Evolutionary conservation across 2,113 vertebrate genomes (phyloP).

Genomic region (Oreochromis spilurus): DNA sequence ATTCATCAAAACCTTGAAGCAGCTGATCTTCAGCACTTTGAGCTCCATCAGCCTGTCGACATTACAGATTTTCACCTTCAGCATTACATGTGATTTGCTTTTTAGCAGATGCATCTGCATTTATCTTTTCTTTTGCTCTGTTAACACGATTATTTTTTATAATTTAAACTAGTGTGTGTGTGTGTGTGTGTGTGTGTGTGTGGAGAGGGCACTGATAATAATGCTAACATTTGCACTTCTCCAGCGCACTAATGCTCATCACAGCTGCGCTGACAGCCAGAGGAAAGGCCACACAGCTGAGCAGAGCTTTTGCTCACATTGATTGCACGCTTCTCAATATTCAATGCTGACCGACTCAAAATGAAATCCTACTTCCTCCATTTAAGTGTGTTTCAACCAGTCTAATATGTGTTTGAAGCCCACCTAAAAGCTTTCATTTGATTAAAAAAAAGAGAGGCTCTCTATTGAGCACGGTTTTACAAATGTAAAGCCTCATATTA

Average conservation of each 20-base stretch:
- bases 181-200: background rate
- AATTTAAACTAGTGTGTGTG: background rate
- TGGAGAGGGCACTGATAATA: background rate
- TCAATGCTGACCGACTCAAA: background rate
- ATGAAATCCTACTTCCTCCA: background rate
- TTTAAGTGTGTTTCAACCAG: background rate
- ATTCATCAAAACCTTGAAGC: background rate
- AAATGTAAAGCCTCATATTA: slow-evolving; percentile 26
- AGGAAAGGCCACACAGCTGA: slow-evolving; percentile 12
- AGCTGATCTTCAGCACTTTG: background rate
- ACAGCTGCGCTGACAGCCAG: background rate
- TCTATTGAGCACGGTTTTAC: background rate
- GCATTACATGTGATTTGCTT: background rate
- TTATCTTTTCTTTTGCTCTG: background rate
- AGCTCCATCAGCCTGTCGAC: background rate
- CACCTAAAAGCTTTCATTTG: background rate
- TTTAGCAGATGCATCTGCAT: background rate
- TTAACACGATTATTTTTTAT: background rate
- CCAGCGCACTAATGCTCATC: slow-evolving; percentile 15
- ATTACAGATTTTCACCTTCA: background rate
- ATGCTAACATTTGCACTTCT: slow-evolving; percentile 43
- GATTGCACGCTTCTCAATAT: slow-evolving; percentile 6
- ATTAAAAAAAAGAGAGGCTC: background rate
- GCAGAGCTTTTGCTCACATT: slow-evolving; percentile 19
- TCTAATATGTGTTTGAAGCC: background rate